These are phyloP conservation scores for Hemitrygon akajei DNA, from an alignment of 2,797 vertebrate genomes.

Conservation along the genomic window DNA sequence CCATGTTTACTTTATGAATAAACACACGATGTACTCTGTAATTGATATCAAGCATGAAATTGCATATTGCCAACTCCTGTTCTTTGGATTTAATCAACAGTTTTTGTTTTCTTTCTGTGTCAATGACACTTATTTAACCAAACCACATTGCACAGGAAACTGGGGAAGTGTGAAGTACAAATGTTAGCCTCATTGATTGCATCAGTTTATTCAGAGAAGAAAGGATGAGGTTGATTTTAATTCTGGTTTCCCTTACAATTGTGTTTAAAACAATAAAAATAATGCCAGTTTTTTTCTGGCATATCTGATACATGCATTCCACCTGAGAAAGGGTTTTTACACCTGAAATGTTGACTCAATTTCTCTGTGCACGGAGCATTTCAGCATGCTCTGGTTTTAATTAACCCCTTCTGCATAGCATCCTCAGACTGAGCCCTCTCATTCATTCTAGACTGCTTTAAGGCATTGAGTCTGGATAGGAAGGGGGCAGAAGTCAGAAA, in stretches of 20 bases:
- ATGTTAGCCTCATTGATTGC: not conserved
- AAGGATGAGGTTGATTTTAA: not conserved
- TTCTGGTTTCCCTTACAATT: not conserved
- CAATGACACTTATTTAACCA: not conserved
- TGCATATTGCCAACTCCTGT: not conserved
- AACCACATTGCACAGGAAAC: not conserved
- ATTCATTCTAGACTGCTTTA: not conserved
- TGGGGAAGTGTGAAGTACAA: not conserved
- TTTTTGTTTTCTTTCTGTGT: not conserved
- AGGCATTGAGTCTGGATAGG: no score
- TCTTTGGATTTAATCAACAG: not conserved
- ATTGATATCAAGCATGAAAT: not conserved
- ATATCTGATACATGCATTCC: not conserved
- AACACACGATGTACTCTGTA: not conserved
- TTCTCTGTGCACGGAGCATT: no score
- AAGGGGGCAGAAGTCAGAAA: no score
- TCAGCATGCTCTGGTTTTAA: no score
- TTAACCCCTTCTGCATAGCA: not conserved
- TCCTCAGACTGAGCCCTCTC: not conserved
- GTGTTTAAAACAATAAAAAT: not conserved
- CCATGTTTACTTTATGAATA: not conserved
- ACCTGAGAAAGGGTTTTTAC: no score
- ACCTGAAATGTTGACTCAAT: no score
- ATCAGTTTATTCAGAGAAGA: constrained; percentile 1
- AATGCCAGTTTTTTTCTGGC: not conserved